These are phyloP conservation scores for Galerucella nymphaeae DNA, from an alignment of 2,888 invertebrate genomes.

Conservation along the genomic window DNA sequence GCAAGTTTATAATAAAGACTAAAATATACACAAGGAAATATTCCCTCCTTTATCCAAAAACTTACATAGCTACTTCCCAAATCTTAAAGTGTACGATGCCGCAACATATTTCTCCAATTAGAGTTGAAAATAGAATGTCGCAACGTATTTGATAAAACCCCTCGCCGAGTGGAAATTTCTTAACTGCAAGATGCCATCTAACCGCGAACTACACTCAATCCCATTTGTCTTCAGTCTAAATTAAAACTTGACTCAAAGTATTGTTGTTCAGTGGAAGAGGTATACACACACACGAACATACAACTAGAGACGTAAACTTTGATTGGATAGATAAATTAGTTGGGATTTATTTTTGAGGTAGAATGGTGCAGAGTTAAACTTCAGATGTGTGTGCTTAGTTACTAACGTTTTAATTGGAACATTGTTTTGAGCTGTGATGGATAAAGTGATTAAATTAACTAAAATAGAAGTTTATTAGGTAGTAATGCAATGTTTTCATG, in stretches of 20 bases:
- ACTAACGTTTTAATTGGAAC: background rate
- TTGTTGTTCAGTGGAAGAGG: slow-evolving; percentile 13
- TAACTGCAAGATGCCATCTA: slow-evolving; percentile 17
- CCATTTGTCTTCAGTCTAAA: slow-evolving; percentile 9
- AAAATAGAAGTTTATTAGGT: background rate
- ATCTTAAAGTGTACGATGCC: slow-evolving; percentile 7
- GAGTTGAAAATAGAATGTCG: slow-evolving; percentile 19
- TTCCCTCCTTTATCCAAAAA: background rate
- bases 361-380: background rate
- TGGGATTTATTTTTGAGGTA: slow-evolving; percentile 7
- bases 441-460: background rate
- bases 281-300: background rate
- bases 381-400: background rate
- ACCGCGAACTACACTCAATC: slow-evolving; percentile 22
- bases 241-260: slow-evolving; percentile 15
- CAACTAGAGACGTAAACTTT: slow-evolving; percentile 1
- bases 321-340: background rate
- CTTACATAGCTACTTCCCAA: slow-evolving; percentile 1
- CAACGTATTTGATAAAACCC: slow-evolving; percentile 16
- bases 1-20: too few species aligned
- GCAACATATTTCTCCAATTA: slow-evolving; percentile 25
- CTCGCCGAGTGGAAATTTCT: slow-evolving; percentile 13
- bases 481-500: too few species aligned
- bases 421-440: background rate
- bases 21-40: background rate